Percentiles rank a stretch among this genome's conserved stretches.
Conservation (phyloP, 2,113 vertebrate genomes). For the Ageneiosus marmoratus region DNA sequence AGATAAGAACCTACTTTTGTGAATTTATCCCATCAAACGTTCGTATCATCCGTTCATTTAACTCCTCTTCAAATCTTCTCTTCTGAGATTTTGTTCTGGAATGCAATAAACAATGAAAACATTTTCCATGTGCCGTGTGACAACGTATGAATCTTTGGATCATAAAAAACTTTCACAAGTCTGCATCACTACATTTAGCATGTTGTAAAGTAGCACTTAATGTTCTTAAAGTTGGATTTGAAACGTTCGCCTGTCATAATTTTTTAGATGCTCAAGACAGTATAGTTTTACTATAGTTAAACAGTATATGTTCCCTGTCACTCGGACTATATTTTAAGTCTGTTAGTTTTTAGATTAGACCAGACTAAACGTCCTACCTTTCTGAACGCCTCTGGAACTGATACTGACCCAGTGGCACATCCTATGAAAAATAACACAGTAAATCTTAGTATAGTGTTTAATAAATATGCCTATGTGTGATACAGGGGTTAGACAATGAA, state of each 20-base stretch:
- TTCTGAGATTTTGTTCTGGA: constrained; percentile 95
- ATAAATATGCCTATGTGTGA: not conserved
- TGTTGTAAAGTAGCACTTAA: not conserved
- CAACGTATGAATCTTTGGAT: not conserved
- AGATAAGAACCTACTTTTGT: constrained; percentile 82
- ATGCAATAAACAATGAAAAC: constrained; percentile 2
- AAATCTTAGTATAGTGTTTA: not conserved
- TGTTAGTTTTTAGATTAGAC: not conserved
- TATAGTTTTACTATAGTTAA: not conserved
- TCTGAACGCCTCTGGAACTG: constrained; percentile 92
- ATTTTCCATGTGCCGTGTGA: not conserved
- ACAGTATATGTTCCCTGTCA: not conserved
- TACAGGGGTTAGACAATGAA: no score
- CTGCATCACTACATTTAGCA: not conserved
- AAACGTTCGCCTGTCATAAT: not conserved
- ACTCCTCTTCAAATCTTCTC: constrained; percentile 93
- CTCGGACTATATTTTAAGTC: not conserved
- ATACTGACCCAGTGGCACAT: constrained; percentile 93
- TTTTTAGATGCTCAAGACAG: no score
- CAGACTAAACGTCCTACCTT: constrained; percentile 74
- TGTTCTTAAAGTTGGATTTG: not conserved
- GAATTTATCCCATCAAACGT: constrained; percentile 97
- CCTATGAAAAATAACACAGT: constrained; percentile 68
- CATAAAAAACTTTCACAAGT: not conserved
- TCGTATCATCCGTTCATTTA: constrained; percentile 95